Percentiles rank a stretch among this genome's conserved stretches.
Conservation (phyloP, 2,888 invertebrate genomes). For the Iphiclides podalirius region DNA sequence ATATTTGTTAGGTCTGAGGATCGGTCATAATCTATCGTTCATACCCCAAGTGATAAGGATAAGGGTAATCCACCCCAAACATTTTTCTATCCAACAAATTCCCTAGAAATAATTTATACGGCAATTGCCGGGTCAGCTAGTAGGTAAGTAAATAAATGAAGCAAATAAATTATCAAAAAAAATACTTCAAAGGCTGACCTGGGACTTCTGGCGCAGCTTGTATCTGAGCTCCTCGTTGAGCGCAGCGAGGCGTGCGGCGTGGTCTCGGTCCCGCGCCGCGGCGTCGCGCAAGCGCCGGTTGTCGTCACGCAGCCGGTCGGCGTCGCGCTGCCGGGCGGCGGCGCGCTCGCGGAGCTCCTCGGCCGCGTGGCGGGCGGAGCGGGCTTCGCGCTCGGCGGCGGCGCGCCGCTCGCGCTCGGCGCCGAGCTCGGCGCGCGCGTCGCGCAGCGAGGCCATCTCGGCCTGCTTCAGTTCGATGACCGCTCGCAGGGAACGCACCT, state of each 20-base stretch:
- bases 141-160: too few relatives aligned
- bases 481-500: constrained; percentile 86
- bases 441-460: constrained; percentile 89
- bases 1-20: too few relatives aligned
- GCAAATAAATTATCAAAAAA: too few relatives aligned
- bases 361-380: constrained; percentile 88
- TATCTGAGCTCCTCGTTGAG: constrained; percentile 94
- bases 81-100: too few relatives aligned
- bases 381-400: constrained; percentile 85
- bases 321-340: constrained; percentile 86
- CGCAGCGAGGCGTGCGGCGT: constrained; percentile 87
- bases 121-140: too few relatives aligned
- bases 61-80: too few relatives aligned
- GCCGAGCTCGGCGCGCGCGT: constrained; percentile 84
- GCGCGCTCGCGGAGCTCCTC: constrained; percentile 92
- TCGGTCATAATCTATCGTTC: too few relatives aligned
- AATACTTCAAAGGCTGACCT: too few relatives aligned
- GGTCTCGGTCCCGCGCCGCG: constrained; percentile 87
- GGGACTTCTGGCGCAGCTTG: constrained; percentile 90
- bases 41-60: too few relatives aligned
- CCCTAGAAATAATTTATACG: too few relatives aligned
- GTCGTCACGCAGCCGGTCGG: constrained; percentile 77
- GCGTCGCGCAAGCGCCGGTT: constrained; percentile 86
- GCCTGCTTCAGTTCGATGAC: constrained; percentile 93
- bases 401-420: constrained; percentile 88